Evolutionary conservation across 1,140 invertebrate species (phyloP).

Genomic region (Drosophila subpulchrella): DNA sequence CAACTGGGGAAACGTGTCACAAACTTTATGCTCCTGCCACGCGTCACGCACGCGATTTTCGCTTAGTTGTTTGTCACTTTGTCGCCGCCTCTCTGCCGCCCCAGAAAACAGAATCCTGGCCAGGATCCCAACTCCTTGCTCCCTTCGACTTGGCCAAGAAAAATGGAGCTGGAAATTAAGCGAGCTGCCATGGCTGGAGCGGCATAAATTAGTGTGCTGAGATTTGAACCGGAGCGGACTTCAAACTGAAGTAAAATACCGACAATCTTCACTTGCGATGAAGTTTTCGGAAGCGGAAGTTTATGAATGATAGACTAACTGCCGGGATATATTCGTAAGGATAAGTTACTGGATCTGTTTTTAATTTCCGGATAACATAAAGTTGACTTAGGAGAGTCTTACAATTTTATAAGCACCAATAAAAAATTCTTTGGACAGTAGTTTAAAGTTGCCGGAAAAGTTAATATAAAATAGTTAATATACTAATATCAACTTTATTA

Average conservation of each 20-base stretch:
- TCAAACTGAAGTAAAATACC: slow-evolving; percentile 19
- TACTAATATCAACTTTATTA: no score
- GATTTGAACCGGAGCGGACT: slow-evolving; percentile 50
- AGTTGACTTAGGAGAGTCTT: no score
- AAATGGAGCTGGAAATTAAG: slow-evolving; percentile 73
- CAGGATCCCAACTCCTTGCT: not conserved
- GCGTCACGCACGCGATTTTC: slow-evolving; percentile 82
- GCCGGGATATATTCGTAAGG: not conserved
- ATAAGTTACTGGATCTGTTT: no score
- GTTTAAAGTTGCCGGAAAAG: no score
- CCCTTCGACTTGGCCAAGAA: slow-evolving; percentile 55
- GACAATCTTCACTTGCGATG: slow-evolving; percentile 12
- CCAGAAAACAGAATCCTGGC: slow-evolving; percentile 7
- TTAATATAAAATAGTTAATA: no score
- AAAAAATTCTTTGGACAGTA: no score
- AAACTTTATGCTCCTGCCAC: slow-evolving; percentile 79
- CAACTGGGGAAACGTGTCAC: slow-evolving; percentile 80
- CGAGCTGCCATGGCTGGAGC: slow-evolving; percentile 57
- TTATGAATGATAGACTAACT: not conserved
- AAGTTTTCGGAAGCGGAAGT: slow-evolving; percentile 22
- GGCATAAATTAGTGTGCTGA: slow-evolving; percentile 66
- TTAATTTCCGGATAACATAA: no score
- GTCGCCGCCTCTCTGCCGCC: slow-evolving; percentile 40
- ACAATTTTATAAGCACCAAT: no score
- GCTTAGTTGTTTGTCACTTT: slow-evolving; percentile 82